phyloP scores from a whole-genome alignment of 2,797 vertebrate species.

The Neoniphon sammara region DNA sequence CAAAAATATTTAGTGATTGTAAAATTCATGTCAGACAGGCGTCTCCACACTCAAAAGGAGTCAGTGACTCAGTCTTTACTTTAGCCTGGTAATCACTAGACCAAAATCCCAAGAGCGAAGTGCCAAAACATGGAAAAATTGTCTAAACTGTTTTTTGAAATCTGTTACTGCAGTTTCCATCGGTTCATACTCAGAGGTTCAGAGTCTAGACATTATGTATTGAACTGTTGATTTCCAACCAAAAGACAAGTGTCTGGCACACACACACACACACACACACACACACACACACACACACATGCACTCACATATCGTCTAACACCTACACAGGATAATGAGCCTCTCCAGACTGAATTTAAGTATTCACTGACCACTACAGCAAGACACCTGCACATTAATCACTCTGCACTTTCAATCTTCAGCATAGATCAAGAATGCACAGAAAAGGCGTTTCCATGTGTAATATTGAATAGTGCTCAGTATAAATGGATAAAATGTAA shows the following conservation, averaged over 20 bases:
- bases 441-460: not conserved
- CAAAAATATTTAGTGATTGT: too few relatives aligned
- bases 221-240: not conserved
- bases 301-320: not conserved
- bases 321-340: slow-evolving; percentile 38
- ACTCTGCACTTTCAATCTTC: not conserved
- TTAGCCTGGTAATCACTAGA: not conserved
- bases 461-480: not conserved
- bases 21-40: too few relatives aligned
- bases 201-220: not conserved
- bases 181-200: not conserved
- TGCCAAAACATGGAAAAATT: not conserved
- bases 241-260: slow-evolving; percentile 12
- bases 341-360: slow-evolving; percentile 31
- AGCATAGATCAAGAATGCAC: not conserved
- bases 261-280: slow-evolving; percentile 23
- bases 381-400: not conserved
- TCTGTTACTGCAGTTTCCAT: not conserved
- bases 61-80: not conserved
- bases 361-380: slow-evolving; percentile 33
- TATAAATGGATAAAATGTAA: too few relatives aligned
- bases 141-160: not conserved
- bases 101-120: not conserved
- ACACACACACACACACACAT: not conserved
- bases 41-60: too few relatives aligned